These are phyloP conservation scores for Drosophila putrida DNA, from an alignment of 2,888 invertebrate genomes.

Conservation along the genomic window DNA sequence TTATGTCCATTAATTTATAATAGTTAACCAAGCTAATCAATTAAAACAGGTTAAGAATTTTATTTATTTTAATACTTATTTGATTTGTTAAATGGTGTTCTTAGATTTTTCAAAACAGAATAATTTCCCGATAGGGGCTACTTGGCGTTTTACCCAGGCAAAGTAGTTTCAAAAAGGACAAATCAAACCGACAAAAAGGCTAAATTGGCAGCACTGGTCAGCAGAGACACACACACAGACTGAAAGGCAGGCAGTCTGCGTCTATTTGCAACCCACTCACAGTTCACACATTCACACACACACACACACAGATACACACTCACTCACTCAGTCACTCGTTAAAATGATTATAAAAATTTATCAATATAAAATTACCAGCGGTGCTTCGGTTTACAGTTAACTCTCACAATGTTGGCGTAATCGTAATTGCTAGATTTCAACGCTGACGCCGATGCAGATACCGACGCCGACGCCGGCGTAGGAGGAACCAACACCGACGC, in stretches of 20 bases:
- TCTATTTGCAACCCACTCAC: slow-evolving; percentile 67
- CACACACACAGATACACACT: slow-evolving; percentile 12
- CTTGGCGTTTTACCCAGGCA: too few species aligned
- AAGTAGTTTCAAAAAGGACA: too few species aligned
- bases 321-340: slow-evolving; percentile 72
- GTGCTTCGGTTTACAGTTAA: slow-evolving; percentile 69
- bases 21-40: too few species aligned
- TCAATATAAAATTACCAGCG: slow-evolving; percentile 79
- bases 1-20: too few species aligned
- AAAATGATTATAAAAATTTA: slow-evolving; percentile 81
- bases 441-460: slow-evolving; percentile 21
- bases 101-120: too few species aligned
- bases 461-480: slow-evolving; percentile 8
- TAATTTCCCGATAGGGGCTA: too few species aligned
- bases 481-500: not conserved
- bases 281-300: slow-evolving; percentile 19
- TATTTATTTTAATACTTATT: too few species aligned
- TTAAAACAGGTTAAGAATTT: too few species aligned
- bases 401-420: slow-evolving; percentile 63
- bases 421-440: slow-evolving; percentile 66
- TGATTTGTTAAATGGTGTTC: too few species aligned
- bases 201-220: too few species aligned
- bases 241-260: slow-evolving; percentile 51
- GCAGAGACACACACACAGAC: slow-evolving; percentile 32
- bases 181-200: too few species aligned